These are phyloP conservation scores for Nebria brevicollis DNA, from an alignment of 2,888 invertebrate species.

Conservation along the genomic window DNA sequence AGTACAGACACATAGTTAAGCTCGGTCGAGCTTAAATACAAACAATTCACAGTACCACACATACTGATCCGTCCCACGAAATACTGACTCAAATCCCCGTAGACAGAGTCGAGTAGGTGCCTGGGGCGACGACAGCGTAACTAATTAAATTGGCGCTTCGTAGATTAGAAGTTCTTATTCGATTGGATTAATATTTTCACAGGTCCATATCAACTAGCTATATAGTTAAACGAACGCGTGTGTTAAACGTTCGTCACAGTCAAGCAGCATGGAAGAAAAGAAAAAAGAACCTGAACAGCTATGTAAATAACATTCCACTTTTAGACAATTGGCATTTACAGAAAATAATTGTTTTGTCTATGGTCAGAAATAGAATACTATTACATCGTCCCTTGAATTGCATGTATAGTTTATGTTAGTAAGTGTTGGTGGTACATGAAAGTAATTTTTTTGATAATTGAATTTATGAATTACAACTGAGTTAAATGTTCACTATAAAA, in stretches of 20 bases:
- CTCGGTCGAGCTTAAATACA: no score
- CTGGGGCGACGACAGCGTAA: background rate
- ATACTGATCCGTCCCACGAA: background rate
- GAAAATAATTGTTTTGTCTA: conserved; percentile 30
- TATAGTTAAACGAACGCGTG: background rate
- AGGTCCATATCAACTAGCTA: background rate
- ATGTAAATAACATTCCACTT: conserved; percentile 30
- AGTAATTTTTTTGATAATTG: no score
- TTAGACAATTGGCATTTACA: conserved; percentile 35
- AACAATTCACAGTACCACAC: background rate
- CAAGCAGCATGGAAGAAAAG: background rate
- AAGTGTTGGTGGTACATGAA: no score
- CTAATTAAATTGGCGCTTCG: conserved; percentile 1
- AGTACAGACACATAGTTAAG: no score
- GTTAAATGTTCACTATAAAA: no score
- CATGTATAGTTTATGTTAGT: background rate
- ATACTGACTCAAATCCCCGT: background rate
- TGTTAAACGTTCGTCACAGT: background rate
- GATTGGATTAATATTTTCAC: background rate
- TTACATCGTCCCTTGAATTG: background rate
- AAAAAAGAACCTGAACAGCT: background rate
- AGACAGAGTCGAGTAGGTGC: background rate
- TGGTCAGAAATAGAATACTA: conserved; percentile 26
- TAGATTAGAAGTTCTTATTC: background rate
- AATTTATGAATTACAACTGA: no score